Percentiles rank a stretch among this genome's conserved stretches.
phyloP scores from a whole-genome alignment of 2,113 vertebrate genomes.

The Pomatorhinus ruficollis region DNA sequence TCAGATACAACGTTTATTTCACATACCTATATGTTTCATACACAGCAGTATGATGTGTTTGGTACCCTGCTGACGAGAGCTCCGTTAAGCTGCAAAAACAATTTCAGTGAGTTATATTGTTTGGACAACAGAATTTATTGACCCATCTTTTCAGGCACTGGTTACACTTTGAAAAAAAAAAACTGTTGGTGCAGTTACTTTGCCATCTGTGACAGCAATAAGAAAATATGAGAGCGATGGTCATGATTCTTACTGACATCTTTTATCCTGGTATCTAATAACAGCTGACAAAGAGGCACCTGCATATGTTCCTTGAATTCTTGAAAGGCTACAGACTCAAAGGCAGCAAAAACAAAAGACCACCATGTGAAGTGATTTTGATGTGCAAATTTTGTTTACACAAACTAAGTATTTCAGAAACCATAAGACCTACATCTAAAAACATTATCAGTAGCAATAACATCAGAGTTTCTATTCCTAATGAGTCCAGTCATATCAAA shows the following conservation, averaged over 20 bases:
- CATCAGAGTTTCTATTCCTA: not conserved
- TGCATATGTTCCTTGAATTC: not conserved
- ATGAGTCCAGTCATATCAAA: constrained; percentile 11
- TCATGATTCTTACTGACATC: constrained; percentile 58
- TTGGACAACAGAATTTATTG: constrained; percentile 59
- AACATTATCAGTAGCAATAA: not conserved
- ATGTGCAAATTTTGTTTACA: not conserved
- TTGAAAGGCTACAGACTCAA: not conserved
- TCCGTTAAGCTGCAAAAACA: constrained; percentile 44
- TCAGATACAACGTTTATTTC: not conserved
- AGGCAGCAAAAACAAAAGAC: not conserved
- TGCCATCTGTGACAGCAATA: constrained; percentile 21
- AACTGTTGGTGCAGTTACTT: constrained; percentile 31
- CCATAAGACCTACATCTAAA: not conserved
- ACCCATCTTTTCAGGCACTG: constrained; percentile 24
- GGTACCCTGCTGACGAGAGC: not conserved
- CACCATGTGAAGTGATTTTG: not conserved
- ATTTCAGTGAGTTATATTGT: constrained; percentile 52
- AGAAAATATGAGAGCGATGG: constrained; percentile 5
- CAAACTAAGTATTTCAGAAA: not conserved
- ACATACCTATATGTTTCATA: not conserved
- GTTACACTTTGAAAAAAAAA: constrained; percentile 5
- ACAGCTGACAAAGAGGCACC: constrained; percentile 29
- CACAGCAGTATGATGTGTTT: not conserved
- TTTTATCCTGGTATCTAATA: constrained; percentile 57